A percentile compares a stretch with the other conserved stretches of the same genome.
Evolutionary conservation across 2,888 invertebrate species (phyloP).

Genomic region (Cordilura impudica): DNA sequence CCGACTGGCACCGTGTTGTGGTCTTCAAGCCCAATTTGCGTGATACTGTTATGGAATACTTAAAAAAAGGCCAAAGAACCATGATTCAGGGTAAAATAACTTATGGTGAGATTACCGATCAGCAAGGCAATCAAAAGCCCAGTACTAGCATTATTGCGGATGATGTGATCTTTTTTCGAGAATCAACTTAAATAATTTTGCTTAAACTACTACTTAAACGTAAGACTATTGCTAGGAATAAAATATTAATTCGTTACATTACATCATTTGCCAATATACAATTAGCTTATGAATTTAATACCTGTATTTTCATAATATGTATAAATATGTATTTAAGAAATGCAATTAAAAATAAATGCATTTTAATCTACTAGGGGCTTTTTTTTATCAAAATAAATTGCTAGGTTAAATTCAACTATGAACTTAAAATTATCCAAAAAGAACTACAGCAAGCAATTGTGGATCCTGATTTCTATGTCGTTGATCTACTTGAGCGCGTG

Average conservation of each 20-base stretch:
- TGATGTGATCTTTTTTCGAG: slow-evolving; percentile 89
- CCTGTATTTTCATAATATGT: too few relatives aligned
- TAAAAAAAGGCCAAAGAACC: slow-evolving; percentile 92
- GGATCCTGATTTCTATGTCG: too few relatives aligned
- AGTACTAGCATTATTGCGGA: slow-evolving; percentile 92
- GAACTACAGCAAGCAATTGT: too few relatives aligned
- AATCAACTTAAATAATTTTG: slow-evolving; percentile 60
- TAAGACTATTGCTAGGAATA: slow-evolving; percentile 4
- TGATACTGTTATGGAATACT: slow-evolving; percentile 86
- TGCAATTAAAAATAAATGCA: not conserved
- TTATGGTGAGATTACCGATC: slow-evolving; percentile 90
- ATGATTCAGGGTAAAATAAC: slow-evolving; percentile 89
- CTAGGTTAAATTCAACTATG: too few relatives aligned
- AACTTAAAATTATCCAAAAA: too few relatives aligned
- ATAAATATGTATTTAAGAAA: not conserved
- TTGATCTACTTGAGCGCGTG: too few relatives aligned
- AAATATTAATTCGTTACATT: not conserved
- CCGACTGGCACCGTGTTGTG: slow-evolving; percentile 94
- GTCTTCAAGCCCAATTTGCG: slow-evolving; percentile 91
- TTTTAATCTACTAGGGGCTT: too few relatives aligned
- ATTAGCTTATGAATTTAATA: not conserved
- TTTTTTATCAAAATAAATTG: too few relatives aligned
- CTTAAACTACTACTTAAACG: not conserved
- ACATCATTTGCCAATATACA: not conserved
- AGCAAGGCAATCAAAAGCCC: slow-evolving; percentile 84